Conservation (phyloP, 2,797 vertebrate genomes). For the Eospalax fontanierii region DNA sequence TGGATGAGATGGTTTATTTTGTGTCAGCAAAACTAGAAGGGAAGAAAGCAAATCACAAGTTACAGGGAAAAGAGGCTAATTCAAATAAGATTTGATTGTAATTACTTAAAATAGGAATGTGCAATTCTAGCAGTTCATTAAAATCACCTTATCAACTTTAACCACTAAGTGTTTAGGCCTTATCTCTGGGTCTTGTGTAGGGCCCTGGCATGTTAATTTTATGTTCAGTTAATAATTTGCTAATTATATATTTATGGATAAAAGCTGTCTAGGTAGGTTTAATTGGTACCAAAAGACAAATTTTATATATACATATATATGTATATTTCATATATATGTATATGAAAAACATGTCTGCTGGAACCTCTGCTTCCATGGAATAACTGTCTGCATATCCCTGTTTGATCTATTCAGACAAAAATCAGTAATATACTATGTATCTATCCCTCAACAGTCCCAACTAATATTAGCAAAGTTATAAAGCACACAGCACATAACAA, state of each 20-base stretch:
- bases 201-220: not conserved
- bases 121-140: not conserved
- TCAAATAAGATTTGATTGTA: slow-evolving; percentile 16
- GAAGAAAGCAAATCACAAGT: not conserved
- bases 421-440: not conserved
- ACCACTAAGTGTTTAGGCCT: not conserved
- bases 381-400: not conserved
- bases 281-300: not conserved
- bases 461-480: not conserved
- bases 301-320: too few relatives aligned
- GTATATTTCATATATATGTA: too few relatives aligned
- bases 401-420: slow-evolving; percentile 52
- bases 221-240: slow-evolving; percentile 43
- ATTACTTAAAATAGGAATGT: not conserved
- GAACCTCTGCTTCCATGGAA: slow-evolving; percentile 1
- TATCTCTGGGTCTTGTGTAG: not conserved
- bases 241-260: slow-evolving; percentile 10
- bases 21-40: not conserved
- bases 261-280: not conserved
- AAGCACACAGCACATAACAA: not conserved
- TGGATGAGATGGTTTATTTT: not conserved
- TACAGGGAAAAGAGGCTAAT: slow-evolving; percentile 1
- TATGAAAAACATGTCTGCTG: not conserved
- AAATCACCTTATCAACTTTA: slow-evolving; percentile 15
- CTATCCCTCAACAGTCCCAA: not conserved